Evolutionary conservation across 2,113 vertebrate species (phyloP).

Genomic region (Tetrax tetrax): DNA sequence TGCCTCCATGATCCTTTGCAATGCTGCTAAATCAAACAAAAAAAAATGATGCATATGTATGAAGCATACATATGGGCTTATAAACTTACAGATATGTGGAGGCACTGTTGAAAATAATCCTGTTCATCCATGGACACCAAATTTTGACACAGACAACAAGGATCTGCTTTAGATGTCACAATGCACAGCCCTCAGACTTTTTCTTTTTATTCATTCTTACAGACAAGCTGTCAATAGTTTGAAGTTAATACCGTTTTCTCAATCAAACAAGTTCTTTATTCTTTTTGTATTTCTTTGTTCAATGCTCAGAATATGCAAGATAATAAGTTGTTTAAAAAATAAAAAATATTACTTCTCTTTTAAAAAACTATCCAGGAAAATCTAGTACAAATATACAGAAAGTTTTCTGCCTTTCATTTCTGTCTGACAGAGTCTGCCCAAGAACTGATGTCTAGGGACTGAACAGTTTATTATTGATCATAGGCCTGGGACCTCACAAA

Average conservation of each 20-base stretch:
- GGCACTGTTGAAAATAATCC: background rate
- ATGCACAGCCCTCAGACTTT: rapidly evolving
- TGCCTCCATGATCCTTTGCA: background rate
- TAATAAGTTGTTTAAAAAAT: background rate
- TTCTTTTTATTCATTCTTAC: background rate
- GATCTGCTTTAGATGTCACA: background rate
- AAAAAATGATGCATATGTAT: background rate
- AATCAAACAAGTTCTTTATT: background rate
- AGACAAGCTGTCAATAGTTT: background rate
- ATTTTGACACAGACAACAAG: background rate
- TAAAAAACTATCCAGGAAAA: background rate
- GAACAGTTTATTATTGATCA: background rate
- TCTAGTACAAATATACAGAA: background rate
- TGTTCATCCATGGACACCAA: background rate
- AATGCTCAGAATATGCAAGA: background rate
- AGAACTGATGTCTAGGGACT: background rate
- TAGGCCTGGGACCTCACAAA: background rate
- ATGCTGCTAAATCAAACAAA: background rate
- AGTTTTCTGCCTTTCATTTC: background rate
- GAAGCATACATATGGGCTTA: no score
- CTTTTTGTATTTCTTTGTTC: background rate
- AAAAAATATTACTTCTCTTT: background rate
- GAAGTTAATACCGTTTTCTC: background rate
- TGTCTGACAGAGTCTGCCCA: background rate
- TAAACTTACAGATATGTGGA: background rate